Conservation (phyloP, 2,113 vertebrate species). For the Campylomormyrus tamandua region DNA sequence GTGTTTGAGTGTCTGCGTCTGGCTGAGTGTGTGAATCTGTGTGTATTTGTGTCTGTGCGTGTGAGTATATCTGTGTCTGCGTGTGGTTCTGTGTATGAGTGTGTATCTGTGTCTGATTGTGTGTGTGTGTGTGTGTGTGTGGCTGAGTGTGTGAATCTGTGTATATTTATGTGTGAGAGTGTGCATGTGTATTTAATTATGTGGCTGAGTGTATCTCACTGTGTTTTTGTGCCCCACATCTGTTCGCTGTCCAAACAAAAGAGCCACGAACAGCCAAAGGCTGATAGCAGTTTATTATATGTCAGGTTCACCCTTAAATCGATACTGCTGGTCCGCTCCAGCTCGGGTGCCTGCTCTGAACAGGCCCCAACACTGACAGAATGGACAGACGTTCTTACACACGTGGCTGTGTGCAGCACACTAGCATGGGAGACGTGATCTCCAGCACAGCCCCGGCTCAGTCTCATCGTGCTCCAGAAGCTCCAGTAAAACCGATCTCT, state of each 20-base stretch:
- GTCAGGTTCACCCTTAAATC: neutral
- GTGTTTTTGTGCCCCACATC: neutral
- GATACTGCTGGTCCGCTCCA: neutral
- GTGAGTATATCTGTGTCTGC: neutral
- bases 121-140: too few relatives aligned
- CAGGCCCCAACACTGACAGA: neutral
- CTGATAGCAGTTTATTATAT: neutral
- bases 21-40: neutral
- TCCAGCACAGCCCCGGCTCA: neutral
- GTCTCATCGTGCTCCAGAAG: neutral
- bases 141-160: too few relatives aligned
- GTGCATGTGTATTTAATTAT: neutral
- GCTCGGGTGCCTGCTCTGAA: neutral
- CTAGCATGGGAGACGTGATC: neutral
- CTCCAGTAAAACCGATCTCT: neutral
- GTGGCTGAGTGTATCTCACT: neutral
- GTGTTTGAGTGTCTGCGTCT: neutral
- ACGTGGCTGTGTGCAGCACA: neutral
- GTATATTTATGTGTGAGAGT: too few relatives aligned
- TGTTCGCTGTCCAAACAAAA: neutral
- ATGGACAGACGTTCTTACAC: neutral
- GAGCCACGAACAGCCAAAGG: neutral
- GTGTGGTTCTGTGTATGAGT: neutral
- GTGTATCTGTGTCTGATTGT: neutral
- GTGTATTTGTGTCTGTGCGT: neutral